These are phyloP conservation scores for Nemopilema nomurai DNA, from an alignment of 30 jellyfish, hydroid and myxozoan genomes.

Conservation along the genomic window DNA sequence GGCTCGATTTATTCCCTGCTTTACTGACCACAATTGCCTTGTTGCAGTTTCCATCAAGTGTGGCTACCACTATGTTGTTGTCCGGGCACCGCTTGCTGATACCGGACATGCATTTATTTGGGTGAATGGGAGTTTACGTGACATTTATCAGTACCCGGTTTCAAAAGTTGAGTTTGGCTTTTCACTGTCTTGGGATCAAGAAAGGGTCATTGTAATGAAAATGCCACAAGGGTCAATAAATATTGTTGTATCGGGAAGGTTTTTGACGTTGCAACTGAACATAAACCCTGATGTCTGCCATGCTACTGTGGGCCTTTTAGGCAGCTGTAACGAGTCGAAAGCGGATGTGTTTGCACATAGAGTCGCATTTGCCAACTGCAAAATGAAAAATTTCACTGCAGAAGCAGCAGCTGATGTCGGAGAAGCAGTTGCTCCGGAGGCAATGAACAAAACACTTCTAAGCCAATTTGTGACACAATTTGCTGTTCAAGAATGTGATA, in stretches of 20 bases:
- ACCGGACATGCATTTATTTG: conserved; percentile 26
- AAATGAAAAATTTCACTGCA: background rate
- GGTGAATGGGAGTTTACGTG: conserved; percentile 40
- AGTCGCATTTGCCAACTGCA: conserved; percentile 24
- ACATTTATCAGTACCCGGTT: conserved; percentile 21
- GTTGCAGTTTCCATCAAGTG: conserved; percentile 34
- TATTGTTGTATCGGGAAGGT: conserved; percentile 14
- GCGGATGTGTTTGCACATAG: conserved; percentile 11
- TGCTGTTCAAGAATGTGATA: conserved; percentile 36
- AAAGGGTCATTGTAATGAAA: background rate
- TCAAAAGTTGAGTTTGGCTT: conserved; percentile 13
- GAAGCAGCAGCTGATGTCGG: background rate
- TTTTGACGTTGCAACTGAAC: conserved; percentile 32
- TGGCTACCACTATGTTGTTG: background rate
- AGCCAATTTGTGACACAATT: conserved; percentile 18
- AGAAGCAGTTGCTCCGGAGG: background rate
- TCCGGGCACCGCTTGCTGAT: conserved; percentile 50
- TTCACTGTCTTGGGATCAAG: conserved; percentile 5
- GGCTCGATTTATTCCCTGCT: conserved; percentile 47
- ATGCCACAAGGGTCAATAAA: conserved; percentile 19
- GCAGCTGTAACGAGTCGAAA: conserved; percentile 13
- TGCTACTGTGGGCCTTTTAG: conserved; percentile 35
- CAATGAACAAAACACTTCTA: conserved; percentile 4
- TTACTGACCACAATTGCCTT: conserved; percentile 23
- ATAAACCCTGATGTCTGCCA: conserved; percentile 26